Base-by-base conservation (phyloP, 2,797 vertebrate species). In the Galagoides demidoff region DNA sequence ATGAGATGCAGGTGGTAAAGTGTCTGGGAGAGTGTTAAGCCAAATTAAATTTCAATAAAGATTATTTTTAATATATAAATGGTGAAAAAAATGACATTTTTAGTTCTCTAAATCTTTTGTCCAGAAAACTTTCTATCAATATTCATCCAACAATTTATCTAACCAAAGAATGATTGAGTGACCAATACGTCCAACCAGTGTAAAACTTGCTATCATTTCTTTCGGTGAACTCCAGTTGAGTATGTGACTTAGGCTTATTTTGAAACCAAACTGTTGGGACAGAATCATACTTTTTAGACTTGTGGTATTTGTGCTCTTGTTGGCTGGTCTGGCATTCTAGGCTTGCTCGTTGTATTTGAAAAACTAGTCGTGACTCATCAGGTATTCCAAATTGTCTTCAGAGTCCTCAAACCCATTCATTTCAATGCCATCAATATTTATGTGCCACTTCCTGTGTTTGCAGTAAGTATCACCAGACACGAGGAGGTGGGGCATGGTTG, bases 11-110 rank as follows among this genome's bases (percentile, higher is more conserved):
- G 3, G 79, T 82, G 86, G 20, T 71, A 49, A 81, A 83, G 55
- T 81, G 16, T 22, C 43, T 90, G 57, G 34, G 6, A 97, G 55
- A 85, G 11, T 23, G 13, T 43, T 63, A 74, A 88, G 17, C 34
- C 39, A 86, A 74, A 91, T 93, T 78, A 70, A 66, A 91, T 83
- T 89, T 92, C 63, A 73, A 31, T 84, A 82, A 86, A 94, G 20
- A 9, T 7, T 85, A 68, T 84, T 57, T 57, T 89, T 20, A 77
- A 63, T 20, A 90, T 29, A 23, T 4, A 59, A 29, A 29, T 61
- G 10, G 49, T 34, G 5, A 45, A 59, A 63, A 49, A 70, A 25
- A 37, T 45, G 19, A 55, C 27, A 52, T 19, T 87, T 84, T 96
- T 57, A 19, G 17, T 71, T 70, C 89, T 95, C 77, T 89, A 88